These are phyloP conservation scores for Drosophila neotestacea DNA, from an alignment of 2,888 invertebrate genomes.

Conservation along the genomic window DNA sequence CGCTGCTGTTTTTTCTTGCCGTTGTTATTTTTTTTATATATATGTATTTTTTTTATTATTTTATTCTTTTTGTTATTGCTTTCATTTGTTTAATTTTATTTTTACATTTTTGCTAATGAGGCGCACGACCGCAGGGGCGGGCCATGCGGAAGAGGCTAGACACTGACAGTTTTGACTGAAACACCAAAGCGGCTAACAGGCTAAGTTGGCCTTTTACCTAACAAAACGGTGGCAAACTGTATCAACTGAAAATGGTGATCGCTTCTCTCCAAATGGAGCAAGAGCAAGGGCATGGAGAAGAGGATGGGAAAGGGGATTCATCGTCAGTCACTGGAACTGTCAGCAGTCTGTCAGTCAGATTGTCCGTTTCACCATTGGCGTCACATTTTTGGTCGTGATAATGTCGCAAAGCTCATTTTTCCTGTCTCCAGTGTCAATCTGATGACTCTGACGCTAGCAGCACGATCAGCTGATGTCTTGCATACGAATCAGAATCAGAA, in stretches of 20 bases:
- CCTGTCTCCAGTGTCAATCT: slow-evolving; percentile 79
- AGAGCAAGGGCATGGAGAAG: slow-evolving; percentile 26
- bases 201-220: slow-evolving; percentile 37
- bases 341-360: slow-evolving; percentile 25
- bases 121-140: slow-evolving; percentile 14
- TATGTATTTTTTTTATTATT: too few relatives aligned
- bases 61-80: slow-evolving; percentile 24
- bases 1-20: slow-evolving; percentile 37
- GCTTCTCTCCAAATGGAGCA: slow-evolving; percentile 34
- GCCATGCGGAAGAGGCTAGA: slow-evolving; percentile 45
- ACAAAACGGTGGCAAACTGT: slow-evolving; percentile 39
- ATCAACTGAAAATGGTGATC: slow-evolving; percentile 35
- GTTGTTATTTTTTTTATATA: slow-evolving; percentile 7
- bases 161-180: slow-evolving; percentile 6
- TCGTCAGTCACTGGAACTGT: slow-evolving; percentile 49
- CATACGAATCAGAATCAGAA: slow-evolving; percentile 57
- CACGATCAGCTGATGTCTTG: slow-evolving; percentile 29
- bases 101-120: slow-evolving; percentile 34
- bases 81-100: slow-evolving; percentile 30
- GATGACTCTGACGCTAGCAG: slow-evolving; percentile 53
- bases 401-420: slow-evolving; percentile 76
- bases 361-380: slow-evolving; percentile 53
- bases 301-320: background rate
- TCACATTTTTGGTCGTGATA: slow-evolving; percentile 78
- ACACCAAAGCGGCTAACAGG: too few relatives aligned